phyloP scores from a whole-genome alignment of 2,888 invertebrate species.

The Microctonus aethiopoides region DNA sequence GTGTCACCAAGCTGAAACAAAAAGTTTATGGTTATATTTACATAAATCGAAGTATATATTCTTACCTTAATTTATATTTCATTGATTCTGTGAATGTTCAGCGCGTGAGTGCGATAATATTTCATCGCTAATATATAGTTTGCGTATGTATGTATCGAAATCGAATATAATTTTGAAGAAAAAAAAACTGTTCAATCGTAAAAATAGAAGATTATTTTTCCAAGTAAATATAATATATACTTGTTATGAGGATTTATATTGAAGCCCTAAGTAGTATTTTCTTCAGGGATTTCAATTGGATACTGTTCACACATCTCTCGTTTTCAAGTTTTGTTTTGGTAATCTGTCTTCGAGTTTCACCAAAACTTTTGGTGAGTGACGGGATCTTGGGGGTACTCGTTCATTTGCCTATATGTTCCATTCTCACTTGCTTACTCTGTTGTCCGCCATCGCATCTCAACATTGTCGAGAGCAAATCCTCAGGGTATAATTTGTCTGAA shows the following conservation, averaged over 20 bases:
- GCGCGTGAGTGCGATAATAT: background rate
- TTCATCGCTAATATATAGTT: background rate
- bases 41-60: background rate
- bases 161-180: background rate
- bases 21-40: no score
- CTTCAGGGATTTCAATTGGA: background rate
- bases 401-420: conserved; percentile 53
- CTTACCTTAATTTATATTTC: conserved; percentile 55
- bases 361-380: conserved; percentile 33
- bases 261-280: background rate
- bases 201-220: no score
- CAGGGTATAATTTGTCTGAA: conserved; percentile 62
- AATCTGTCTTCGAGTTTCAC: conserved; percentile 29
- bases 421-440: conserved; percentile 17
- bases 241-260: background rate
- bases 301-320: conserved; percentile 9
- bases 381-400: conserved; percentile 44
- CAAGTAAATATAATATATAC: no score
- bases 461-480: conserved; percentile 37
- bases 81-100: conserved; percentile 56
- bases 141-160: no score
- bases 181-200: background rate
- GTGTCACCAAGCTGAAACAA: conserved; percentile 84
- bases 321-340: conserved; percentile 46
- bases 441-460: conserved; percentile 7